Base-by-base conservation (phyloP, 2,113 vertebrate genomes). In the Myiagra hebetior region DNA sequence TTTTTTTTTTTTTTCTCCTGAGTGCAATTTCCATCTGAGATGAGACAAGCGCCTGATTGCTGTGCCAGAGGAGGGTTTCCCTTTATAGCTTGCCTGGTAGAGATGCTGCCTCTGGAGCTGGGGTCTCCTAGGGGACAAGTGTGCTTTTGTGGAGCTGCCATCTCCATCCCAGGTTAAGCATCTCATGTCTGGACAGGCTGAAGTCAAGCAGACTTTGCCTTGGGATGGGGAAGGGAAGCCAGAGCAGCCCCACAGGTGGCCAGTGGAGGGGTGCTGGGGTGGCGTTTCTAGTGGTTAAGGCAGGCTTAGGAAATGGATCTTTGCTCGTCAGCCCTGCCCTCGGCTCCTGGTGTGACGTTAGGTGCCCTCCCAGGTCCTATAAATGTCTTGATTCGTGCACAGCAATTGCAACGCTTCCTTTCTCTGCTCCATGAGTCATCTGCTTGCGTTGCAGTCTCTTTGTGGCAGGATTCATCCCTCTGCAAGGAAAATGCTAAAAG, bases 1-100 rank as follows among this genome's bases (percentile, higher is more conserved):
- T 57, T 49, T 85, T 67, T 57, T 41, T 46, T 69, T 49, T 79
- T 83, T 59, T 26, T 17, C 64, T 0, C 39, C 60, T 77, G 75
- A 97, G 95, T 76, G 73, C 91, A 95, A 87, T 97, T 97, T 97
- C 95, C 95, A 94, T 91, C 89, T 64, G 79, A 89, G 89, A 96
- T 95, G 97, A 96, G 87, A 93, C 81, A 62, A 82, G 73, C 83
- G 95, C 90, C 93, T 97, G 94, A 96, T 95, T 96, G 93, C 94
- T 92, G 70, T 90, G 85, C 92, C 57, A 79, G 95, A 81, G 83
- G 68, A 97, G 93, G 89, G 73, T 92, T 97, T 97, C 96, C 82
- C 93, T 95, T 96, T 96, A 96, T 97, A 97, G 92, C 76, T 91
- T 78, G 85, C 59, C 56, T 91, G 73, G 56, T 87, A 60, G 73